A percentile compares a stretch with the other conserved stretches of the same genome.
Conservation (phyloP, 2,797 vertebrate genomes). For the Oryzias dopingdopingensis region DNA sequence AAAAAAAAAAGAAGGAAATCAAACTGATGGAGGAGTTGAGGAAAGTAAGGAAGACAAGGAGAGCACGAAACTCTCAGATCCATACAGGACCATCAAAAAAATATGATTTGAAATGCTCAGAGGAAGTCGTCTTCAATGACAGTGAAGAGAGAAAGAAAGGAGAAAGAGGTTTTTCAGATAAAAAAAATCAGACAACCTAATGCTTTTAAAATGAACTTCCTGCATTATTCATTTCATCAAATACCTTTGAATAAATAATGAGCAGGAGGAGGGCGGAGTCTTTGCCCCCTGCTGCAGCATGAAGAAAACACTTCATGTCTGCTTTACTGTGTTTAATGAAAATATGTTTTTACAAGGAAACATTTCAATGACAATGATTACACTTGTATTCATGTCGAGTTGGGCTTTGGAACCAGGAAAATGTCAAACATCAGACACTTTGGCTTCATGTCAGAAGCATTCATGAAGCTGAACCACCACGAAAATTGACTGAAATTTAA, state of each 20-base stretch:
- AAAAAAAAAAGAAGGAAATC: background rate
- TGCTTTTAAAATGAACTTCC: slow-evolving; percentile 49
- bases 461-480: no score
- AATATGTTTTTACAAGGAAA: no score
- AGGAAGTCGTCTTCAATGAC: slow-evolving; percentile 41
- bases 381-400: no score
- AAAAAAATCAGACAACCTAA: slow-evolving; percentile 37
- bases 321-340: background rate
- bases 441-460: no score
- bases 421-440: no score
- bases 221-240: slow-evolving; percentile 66
- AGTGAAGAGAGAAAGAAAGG: slow-evolving; percentile 15
- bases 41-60: slow-evolving; percentile 35
- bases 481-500: no score
- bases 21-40: slow-evolving; percentile 33
- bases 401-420: no score
- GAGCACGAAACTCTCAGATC: background rate
- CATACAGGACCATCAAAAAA: slow-evolving; percentile 50
- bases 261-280: slow-evolving; percentile 30
- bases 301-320: slow-evolving; percentile 19
- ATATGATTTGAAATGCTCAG: slow-evolving; percentile 44
- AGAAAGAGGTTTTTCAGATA: slow-evolving; percentile 6
- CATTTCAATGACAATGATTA: no score
- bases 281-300: slow-evolving; percentile 20
- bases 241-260: slow-evolving; percentile 64